Conservation (phyloP, 2,888 invertebrate genomes). For the Lissonota sp. region DNA sequence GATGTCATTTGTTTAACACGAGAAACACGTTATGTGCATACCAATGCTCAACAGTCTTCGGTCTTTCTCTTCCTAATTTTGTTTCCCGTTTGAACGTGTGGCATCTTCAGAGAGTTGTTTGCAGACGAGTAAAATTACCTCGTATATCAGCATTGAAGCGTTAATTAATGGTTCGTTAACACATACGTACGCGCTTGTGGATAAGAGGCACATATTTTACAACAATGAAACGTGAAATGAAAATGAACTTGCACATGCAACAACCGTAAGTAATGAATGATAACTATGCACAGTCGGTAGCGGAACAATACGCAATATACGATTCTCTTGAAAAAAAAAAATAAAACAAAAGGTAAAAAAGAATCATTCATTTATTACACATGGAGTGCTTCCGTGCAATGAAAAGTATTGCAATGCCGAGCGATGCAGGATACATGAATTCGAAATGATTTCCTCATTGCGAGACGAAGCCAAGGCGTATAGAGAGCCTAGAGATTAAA, state of each 20-base stretch:
- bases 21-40: constrained; percentile 1
- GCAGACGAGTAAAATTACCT: constrained; percentile 13
- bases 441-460: constrained; percentile 61
- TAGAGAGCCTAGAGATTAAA: constrained; percentile 39
- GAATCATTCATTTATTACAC: constrained; percentile 58
- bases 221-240: constrained; percentile 13
- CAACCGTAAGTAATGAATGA: constrained; percentile 40
- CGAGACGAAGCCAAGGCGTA: constrained; percentile 13
- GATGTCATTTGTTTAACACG: not conserved
- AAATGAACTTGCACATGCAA: not conserved
- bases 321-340: constrained; percentile 33
- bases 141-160: constrained; percentile 18
- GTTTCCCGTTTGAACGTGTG: constrained; percentile 3
- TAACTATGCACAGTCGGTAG: constrained; percentile 19
- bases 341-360: not conserved
- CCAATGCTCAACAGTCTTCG: constrained; percentile 10
- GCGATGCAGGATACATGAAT: constrained; percentile 60
- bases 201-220: not conserved
- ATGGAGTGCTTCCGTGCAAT: constrained; percentile 6
- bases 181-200: not conserved
- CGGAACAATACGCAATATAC: constrained; percentile 49
- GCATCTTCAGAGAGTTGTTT: constrained; percentile 21
- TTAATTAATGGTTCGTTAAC: constrained; percentile 37
- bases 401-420: constrained; percentile 46
- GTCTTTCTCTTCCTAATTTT: constrained; percentile 7